Conservation (phyloP, 1,140 invertebrate species). For the Gryllus bimaculatus region DNA sequence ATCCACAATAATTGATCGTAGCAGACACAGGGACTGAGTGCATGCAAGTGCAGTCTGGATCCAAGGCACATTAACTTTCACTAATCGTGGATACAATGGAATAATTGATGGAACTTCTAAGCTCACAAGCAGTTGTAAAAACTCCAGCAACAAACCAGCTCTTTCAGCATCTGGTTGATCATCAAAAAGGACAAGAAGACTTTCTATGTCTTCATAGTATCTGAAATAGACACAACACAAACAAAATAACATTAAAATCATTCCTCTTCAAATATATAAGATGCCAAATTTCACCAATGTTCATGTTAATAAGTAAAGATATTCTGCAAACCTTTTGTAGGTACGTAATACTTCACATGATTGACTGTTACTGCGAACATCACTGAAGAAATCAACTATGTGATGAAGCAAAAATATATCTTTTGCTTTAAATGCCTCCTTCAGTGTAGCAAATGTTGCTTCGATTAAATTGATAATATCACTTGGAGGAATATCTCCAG, state of each 20-base stretch:
- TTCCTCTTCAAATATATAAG: background rate
- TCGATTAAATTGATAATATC: conserved; percentile 40
- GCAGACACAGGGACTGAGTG: conserved; percentile 33
- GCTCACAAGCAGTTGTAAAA: conserved; percentile 39
- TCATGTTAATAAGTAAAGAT: background rate
- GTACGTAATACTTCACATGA: conserved; percentile 28
- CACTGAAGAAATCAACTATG: conserved; percentile 45
- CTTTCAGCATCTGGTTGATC: conserved; percentile 34
- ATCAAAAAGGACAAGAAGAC: background rate
- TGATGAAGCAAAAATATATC: conserved; percentile 41
- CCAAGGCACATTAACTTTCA: conserved; percentile 38
- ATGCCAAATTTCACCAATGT: background rate
- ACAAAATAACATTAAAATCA: background rate
- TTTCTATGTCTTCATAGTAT: conserved; percentile 8
- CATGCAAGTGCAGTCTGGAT: conserved; percentile 32
- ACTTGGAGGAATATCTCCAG: conserved; percentile 39
- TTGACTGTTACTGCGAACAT: conserved; percentile 36
- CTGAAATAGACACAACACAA: background rate
- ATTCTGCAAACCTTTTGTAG: conserved; percentile 28
- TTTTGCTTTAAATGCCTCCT: conserved; percentile 36
- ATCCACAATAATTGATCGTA: conserved; percentile 33
- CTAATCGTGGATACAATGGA: conserved; percentile 34
- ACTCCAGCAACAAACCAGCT: conserved; percentile 39
- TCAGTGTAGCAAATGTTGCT: conserved; percentile 39
- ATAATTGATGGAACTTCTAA: conserved; percentile 33